Base-by-base conservation (phyloP, 2,113 vertebrate genomes). In the Arizona elegans region DNA sequence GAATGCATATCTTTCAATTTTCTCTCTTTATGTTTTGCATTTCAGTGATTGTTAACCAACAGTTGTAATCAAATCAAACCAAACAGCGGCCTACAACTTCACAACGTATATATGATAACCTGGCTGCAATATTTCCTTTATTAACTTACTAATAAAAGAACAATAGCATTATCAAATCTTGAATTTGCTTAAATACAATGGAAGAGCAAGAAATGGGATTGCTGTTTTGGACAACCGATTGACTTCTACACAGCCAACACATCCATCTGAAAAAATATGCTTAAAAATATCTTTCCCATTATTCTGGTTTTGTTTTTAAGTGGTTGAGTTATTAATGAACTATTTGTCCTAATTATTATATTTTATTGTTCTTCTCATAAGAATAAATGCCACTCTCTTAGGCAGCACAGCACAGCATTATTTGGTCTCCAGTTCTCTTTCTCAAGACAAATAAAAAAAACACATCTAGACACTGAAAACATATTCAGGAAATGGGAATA, bases 401-500 rank as follows among this genome's bases (percentile, higher is more conserved):
- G 0, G 87, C 90, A 88, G 93, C 95, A 65, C 59, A 95, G 90
- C n/a, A 92, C 95, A 94, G 55, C 56, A 58, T 6, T 21, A 90
- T 95, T 95, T 95, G 94, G 89, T 91, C 95, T 93, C 89, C 87
- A 95, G 90, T 85, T 90, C 86, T 89, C 92, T 96, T 95, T 93
- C 43, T 93, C 91, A 93, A 88, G 86, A 91, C 90, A 93, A 94
- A 87, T 95, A 94, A 88, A 96, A 94, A 96, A 95, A 88, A 94
- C 92, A 93, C 75, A 87, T 95, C 70, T 91, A 38, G 94, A 24
- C 89, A 96, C 89, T 93, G 88, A 95, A 92, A 90, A 93, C 38
- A 19, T 93, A 94, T 90, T 93, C 91, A 95, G 95, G 93, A 96
- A 96, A 96, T 87, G 87, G 59, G 91, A 94, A 91, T 65, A 95